A percentile compares a stretch with the other conserved stretches of the same genome.
Conservation (phyloP, 2,113 vertebrate genomes). For the Lophotis ruficrista region DNA sequence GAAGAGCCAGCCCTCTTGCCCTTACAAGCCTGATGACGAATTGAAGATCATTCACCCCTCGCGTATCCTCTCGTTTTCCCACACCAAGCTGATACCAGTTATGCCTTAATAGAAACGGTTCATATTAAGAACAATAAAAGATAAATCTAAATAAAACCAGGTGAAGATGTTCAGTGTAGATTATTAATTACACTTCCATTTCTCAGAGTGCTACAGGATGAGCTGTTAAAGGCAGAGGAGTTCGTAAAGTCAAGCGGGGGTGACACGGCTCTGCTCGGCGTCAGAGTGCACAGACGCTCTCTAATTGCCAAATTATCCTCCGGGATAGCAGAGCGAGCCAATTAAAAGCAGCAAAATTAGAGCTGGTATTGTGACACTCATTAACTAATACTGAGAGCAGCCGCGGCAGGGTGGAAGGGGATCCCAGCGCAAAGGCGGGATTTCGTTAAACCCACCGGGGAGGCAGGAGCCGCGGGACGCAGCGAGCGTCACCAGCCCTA, state of each 20-base stretch:
- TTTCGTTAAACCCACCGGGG: accelerated
- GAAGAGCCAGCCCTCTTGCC: neutral
- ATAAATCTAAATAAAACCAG: slow-evolving; percentile 13
- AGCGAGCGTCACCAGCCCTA: accelerated
- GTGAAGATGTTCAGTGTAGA: neutral
- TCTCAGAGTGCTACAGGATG: neutral
- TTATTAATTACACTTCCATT: slow-evolving; percentile 32
- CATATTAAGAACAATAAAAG: neutral
- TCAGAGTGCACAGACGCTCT: neutral
- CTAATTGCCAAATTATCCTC: slow-evolving; percentile 33
- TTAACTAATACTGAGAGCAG: neutral
- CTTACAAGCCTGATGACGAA: neutral
- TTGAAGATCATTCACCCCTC: neutral
- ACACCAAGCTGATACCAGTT: neutral
- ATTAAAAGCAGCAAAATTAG: slow-evolving; percentile 17
- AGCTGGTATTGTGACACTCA: neutral
- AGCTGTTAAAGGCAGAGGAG: neutral
- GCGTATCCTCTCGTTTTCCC: neutral
- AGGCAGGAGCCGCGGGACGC: neutral
- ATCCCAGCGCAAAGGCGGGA: neutral
- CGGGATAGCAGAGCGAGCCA: slow-evolving; percentile 17
- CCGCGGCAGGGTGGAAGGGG: neutral
- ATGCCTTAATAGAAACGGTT: neutral
- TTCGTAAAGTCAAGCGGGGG: neutral
- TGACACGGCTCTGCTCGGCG: neutral